Percentiles rank a stretch among this genome's conserved stretches.
Conservation (phyloP, 2,113 vertebrate species). For the Semnopithecus entellus region DNA sequence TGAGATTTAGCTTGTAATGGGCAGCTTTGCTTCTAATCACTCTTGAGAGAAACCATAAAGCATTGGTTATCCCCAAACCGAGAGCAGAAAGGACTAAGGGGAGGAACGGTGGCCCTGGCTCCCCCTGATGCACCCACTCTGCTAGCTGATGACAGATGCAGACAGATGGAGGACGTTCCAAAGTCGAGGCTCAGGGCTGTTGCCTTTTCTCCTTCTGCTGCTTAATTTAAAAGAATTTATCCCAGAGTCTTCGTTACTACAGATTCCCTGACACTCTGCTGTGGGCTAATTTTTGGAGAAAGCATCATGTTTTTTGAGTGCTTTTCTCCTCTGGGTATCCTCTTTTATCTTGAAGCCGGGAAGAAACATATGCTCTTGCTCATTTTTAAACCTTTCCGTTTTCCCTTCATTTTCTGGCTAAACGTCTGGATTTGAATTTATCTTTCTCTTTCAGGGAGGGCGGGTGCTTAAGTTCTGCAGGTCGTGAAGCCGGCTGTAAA, state of each 20-base stretch:
- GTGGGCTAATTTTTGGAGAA: not conserved
- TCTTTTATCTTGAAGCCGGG: not conserved
- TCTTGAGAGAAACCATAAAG: not conserved
- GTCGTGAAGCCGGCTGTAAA: not conserved
- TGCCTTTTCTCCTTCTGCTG: not conserved
- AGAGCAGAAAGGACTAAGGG: not conserved
- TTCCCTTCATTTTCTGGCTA: not conserved
- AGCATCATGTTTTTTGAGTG: not conserved
- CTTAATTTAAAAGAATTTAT: not conserved
- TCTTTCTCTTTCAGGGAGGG: not conserved
- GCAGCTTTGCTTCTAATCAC: not conserved
- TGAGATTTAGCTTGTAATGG: not conserved
- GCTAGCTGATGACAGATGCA: fast-evolving
- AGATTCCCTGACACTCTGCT: not conserved
- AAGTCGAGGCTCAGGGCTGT: not conserved
- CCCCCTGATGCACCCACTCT: fast-evolving
- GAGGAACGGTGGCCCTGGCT: fast-evolving
- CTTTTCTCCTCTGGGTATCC: not conserved
- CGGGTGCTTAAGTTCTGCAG: not conserved
- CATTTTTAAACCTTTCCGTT: not conserved
- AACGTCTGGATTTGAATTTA: not conserved
- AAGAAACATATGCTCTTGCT: not conserved
- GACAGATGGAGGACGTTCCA: fast-evolving
- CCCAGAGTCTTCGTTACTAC: not conserved
- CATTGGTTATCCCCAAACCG: fast-evolving